These are phyloP conservation scores for Forpus xanthops DNA, from an alignment of 2,797 vertebrate species.

Conservation along the genomic window DNA sequence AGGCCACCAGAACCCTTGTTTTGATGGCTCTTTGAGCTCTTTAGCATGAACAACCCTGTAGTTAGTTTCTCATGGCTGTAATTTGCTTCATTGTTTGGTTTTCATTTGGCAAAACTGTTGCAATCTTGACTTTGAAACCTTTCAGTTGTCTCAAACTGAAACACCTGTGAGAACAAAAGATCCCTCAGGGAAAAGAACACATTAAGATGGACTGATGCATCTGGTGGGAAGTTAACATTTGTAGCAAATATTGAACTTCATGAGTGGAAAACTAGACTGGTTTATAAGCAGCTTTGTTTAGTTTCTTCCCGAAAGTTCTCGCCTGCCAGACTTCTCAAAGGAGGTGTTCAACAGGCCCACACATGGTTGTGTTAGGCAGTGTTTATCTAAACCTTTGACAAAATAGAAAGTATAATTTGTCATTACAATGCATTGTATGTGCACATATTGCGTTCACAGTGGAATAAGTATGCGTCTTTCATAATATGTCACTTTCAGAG, in stretches of 20 bases:
- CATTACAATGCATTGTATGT: background rate
- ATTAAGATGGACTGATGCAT: background rate
- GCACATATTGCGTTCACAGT: background rate
- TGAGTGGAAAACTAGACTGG: background rate
- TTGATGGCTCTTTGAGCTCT: background rate
- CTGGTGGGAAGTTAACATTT: background rate
- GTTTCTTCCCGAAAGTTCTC: background rate
- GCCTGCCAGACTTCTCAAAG: constrained; percentile 27
- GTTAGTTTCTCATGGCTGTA: background rate
- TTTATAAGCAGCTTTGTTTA: constrained; percentile 39
- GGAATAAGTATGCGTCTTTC: background rate
- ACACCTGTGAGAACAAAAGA: background rate
- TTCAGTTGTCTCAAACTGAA: background rate
- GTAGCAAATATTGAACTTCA: constrained; percentile 36
- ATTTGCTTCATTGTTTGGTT: background rate
- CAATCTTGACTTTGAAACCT: background rate
- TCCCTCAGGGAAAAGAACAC: background rate
- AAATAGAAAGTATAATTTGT: constrained; percentile 43
- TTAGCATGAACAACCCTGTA: background rate
- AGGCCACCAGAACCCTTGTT: background rate
- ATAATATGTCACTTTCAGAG: background rate
- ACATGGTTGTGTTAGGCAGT: constrained; percentile 24
- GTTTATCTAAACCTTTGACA: constrained; percentile 49
- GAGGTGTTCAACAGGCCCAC: constrained; percentile 32
- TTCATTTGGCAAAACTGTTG: background rate